Base-by-base conservation (phyloP, 2,888 invertebrate genomes). In the Platycheirus rosarum region DNA sequence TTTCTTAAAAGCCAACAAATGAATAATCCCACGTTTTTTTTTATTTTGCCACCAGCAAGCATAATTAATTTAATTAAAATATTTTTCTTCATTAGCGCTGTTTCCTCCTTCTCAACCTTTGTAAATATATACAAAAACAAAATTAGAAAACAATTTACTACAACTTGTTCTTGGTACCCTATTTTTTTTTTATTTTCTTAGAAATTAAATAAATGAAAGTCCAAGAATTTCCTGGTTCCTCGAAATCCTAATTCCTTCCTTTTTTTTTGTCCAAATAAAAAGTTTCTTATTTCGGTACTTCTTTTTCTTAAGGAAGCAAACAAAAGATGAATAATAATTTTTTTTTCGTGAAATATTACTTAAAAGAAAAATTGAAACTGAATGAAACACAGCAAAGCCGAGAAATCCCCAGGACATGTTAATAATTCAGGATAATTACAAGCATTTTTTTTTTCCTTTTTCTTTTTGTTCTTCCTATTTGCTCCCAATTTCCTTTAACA, bases 401-500 rank as follows among this genome's bases (percentile, higher is more conserved):
- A 49, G 29, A 44, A 57, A 74, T 55, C 76, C 76, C 55, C 57
- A 42, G 71, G 57, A 78, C 73, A 53, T 78, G 73, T 78, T 73
- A 73, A 66, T 73, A 73, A 78, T 73, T 78, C 66, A 73, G 73
- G 60, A 78, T 78, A 78, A 78, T 78, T 78, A 73, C 66, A 73
- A 53, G 66, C 46, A 77, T 44, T 60, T 49, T 57, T 49, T 70
- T 55, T 69, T 46, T 37, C 7, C 1, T 68, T 49, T 2, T 66
- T 23, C 2, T 29, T 37, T 53, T 26, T n/a, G 2, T 7, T 40
- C 51, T n/a, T 32, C 8, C 7, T 55, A 55, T 57, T 74, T 66
- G 66, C 14, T 48, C 35, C 14, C 46, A 14, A 40, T 69, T 60
- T 42, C 13, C 46, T 49, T 26, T 11, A 53, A 29, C 26, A 7